Evolutionary conservation across 2,888 invertebrate species (phyloP), one percentile per base, ranked within the genome.

Genomic region (Meloe dianella): DNA sequence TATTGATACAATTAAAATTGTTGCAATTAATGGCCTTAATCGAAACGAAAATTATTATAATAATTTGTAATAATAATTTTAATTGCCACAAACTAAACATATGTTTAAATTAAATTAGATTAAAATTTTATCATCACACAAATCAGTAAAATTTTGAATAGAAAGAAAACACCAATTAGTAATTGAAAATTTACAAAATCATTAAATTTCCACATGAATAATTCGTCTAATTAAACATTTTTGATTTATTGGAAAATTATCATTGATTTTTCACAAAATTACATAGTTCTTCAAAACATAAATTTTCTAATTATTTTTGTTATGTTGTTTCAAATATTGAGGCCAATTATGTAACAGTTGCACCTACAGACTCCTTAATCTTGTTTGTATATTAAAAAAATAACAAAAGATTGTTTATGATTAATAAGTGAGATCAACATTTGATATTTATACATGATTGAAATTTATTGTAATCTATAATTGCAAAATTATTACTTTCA

Each of bases 31-130:
- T 20, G 17, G 10, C 20, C 47, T 47, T 47, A 20, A 51, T 51
- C 22, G 9, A 22, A 22, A 51, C 51, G 10, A 51, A 41, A 29
- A 57, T 47, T 41, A 62, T n/a, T n/a, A 57, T 60, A 66, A 63
- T 61, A 60, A 63, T 58, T 61, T 60, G 57, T 65, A 57, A 65
- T 65, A 62, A 56, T 29, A 56, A 32, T 56, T 63, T 63, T 24
- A 61, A 58, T 66, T 51, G 57, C 62, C 60, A 62, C 61, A 32
- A 22, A 38, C 12, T 10, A 14, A 58, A 66, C 66, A 66, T 63
- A 66, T 66, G 66, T 60, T 62, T 63, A 47, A 65, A 41, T 47
- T 51, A 51, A 22, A 22, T 20, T 10, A 20, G 22, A 47, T 47
- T 1, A 47, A 47, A 47, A 20, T 20, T 4, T 2, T 27, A 27